Conservation (phyloP, 2,888 invertebrate species). For the Oscheius onirici region DNA sequence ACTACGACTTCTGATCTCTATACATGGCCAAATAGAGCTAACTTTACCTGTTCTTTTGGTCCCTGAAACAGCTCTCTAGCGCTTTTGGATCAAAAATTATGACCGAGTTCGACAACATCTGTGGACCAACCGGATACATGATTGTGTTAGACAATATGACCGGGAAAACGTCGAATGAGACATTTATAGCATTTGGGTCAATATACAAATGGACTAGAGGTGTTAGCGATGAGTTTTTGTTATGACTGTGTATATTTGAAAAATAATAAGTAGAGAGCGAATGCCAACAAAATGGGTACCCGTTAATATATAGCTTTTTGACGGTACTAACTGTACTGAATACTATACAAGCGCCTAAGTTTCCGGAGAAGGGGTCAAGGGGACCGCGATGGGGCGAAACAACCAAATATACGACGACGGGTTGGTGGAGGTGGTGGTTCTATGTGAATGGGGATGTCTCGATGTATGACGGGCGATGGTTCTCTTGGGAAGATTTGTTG, state of each 20-base stretch:
- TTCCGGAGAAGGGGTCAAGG: background rate
- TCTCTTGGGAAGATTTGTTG: no score
- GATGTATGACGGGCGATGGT: background rate
- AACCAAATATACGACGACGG: background rate
- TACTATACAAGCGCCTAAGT: background rate
- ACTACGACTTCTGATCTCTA: no score
- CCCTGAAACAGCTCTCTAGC: no score
- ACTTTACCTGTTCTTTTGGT: no score
- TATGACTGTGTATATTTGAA: no score
- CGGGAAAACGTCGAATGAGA: background rate
- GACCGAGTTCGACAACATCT: no score
- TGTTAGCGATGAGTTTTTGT: background rate
- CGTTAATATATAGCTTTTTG: background rate
- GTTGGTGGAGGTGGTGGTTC: background rate
- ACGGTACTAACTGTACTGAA: background rate
- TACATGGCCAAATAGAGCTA: no score
- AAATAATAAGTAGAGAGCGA: background rate
- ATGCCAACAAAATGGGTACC: background rate
- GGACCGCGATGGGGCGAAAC: conserved; percentile 9
- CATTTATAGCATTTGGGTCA: no score
- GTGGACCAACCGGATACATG: no score
- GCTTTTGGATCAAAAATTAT: no score
- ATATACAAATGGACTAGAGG: background rate
- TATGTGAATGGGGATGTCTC: background rate
- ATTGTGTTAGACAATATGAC: background rate